Percentiles rank a stretch among this genome's conserved stretches.
Conservation (phyloP, 2,113 vertebrate genomes). For the Lanius collurio region DNA sequence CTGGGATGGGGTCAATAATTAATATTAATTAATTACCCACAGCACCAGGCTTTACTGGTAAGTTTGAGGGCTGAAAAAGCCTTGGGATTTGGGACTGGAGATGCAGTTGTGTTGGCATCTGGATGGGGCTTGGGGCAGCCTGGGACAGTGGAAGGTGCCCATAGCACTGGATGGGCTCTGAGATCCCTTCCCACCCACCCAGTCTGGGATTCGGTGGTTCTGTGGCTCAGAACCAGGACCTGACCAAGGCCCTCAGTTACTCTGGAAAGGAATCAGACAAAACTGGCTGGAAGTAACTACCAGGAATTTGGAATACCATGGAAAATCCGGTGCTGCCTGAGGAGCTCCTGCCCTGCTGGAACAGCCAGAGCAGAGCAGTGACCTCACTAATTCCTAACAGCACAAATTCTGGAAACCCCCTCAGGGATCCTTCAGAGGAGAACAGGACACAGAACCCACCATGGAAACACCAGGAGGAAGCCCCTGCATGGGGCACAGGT, state of each 20-base stretch:
- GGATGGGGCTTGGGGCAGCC: neutral
- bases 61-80: neutral
- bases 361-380: too few relatives aligned
- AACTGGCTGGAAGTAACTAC: neutral
- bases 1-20: neutral
- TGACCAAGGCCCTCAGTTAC: neutral
- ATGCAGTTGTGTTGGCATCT: neutral
- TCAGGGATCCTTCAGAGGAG: neutral
- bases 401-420: neutral
- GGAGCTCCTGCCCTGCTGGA: neutral
- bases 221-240: neutral
- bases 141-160: neutral
- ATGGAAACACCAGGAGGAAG: neutral
- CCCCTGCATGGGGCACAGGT: rapidly evolving
- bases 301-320: neutral
- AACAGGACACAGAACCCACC: neutral
- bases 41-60: neutral
- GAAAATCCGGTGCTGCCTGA: neutral
- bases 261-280: neutral
- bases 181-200: neutral
- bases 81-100: neutral
- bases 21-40: neutral
- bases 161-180: neutral
- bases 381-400: neutral
- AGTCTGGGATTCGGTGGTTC: neutral